A percentile compares a stretch with the other conserved stretches of the same genome.
phyloP scores from a whole-genome alignment of 2,113 vertebrate species.

The Bubalus kerabau region DNA sequence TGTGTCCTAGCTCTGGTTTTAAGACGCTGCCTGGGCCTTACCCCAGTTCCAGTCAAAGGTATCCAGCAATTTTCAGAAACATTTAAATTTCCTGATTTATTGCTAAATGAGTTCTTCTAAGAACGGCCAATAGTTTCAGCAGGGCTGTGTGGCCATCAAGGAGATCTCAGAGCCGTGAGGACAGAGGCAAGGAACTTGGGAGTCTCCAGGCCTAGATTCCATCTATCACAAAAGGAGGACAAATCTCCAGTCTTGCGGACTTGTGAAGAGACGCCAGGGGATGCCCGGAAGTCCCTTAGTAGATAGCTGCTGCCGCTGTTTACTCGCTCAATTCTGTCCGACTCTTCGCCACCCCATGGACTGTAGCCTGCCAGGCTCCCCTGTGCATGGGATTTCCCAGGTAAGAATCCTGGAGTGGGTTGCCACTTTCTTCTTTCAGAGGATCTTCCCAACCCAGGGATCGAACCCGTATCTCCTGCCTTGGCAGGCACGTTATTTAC shows the following conservation, averaged over 20 bases:
- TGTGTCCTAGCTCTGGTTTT: not conserved
- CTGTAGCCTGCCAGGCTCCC: not conserved
- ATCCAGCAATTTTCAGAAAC: not conserved
- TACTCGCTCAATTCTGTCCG: not conserved
- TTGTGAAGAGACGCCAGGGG: not conserved
- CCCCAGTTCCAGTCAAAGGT: not conserved
- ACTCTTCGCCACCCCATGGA: not conserved
- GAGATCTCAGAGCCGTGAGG: not conserved
- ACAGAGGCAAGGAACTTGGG: not conserved
- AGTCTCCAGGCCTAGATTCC: not conserved
- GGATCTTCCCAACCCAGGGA: not conserved
- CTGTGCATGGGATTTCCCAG: not conserved
- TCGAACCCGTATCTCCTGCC: not conserved
- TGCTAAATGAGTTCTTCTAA: not conserved
- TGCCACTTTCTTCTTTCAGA: not conserved
- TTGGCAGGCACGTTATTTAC: not conserved
- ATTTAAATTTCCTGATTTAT: not conserved
- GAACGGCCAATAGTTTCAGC: not conserved
- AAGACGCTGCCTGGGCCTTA: not conserved
- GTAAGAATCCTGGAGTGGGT: not conserved
- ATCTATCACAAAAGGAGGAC: too few species aligned
- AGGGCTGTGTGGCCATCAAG: not conserved
- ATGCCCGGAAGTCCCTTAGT: not conserved
- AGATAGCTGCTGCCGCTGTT: not conserved
- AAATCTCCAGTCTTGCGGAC: accelerated